Conservation (phyloP, 2,113 vertebrate genomes). For the Spea bombifrons region DNA sequence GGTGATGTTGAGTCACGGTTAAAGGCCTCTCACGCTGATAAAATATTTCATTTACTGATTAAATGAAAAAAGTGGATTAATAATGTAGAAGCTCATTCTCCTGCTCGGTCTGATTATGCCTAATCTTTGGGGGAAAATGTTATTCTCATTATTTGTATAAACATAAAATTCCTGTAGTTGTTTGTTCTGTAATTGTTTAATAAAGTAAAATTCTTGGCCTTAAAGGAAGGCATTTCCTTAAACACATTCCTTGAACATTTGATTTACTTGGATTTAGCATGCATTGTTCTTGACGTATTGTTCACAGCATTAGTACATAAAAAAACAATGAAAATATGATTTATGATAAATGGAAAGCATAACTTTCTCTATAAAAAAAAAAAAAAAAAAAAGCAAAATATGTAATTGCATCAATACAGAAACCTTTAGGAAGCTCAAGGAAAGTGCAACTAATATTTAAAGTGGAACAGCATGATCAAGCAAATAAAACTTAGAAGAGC, state of each 20-base stretch:
- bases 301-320: conserved; percentile 1
- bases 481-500: too few species aligned
- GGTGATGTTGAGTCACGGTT: not conserved
- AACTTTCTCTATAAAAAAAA: too few species aligned
- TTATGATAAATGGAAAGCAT: not conserved
- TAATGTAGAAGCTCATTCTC: not conserved
- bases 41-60: not conserved
- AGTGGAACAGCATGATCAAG: too few species aligned
- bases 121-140: not conserved
- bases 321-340: conserved; percentile 14
- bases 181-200: conserved; percentile 28
- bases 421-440: too few species aligned
- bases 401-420: too few species aligned
- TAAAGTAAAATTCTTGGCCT: conserved; percentile 24
- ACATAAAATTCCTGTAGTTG: conserved; percentile 17
- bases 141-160: conserved; percentile 3
- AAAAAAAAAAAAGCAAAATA: too few species aligned
- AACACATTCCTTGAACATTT: conserved; percentile 22
- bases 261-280: conserved; percentile 14
- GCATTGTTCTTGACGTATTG: conserved; percentile 16
- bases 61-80: not conserved
- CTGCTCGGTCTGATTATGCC: not conserved
- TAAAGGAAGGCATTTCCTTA: conserved; percentile 25
- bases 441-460: too few species aligned
- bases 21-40: not conserved